A percentile compares a stretch with the other conserved stretches of the same genome.
Evolutionary conservation across 2,113 vertebrate genomes (phyloP).

Genomic region (Tyrannus savana): DNA sequence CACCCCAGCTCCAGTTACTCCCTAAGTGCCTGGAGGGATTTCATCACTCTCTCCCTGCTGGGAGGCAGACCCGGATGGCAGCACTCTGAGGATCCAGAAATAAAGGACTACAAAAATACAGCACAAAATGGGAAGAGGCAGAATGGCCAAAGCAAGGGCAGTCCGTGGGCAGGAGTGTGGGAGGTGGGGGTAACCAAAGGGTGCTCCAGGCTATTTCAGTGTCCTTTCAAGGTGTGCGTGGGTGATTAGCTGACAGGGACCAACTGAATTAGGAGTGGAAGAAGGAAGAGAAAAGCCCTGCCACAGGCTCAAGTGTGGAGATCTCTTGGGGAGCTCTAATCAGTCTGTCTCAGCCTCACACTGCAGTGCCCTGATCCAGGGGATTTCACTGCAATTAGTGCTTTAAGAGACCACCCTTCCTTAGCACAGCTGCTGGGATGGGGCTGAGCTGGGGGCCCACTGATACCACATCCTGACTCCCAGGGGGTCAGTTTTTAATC

Average conservation of each 20-base stretch:
- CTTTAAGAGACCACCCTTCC: background rate
- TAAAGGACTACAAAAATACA: background rate
- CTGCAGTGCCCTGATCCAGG: background rate
- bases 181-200: background rate
- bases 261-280: background rate
- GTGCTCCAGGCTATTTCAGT: background rate
- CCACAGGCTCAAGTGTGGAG: background rate
- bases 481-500: background rate
- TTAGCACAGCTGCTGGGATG: background rate
- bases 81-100: background rate
- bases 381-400: background rate
- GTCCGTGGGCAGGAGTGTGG: background rate
- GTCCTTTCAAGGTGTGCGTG: background rate
- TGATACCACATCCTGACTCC: background rate
- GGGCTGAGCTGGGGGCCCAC: background rate
- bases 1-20: background rate
- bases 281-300: background rate
- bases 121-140: background rate
- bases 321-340: background rate
- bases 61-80: background rate
- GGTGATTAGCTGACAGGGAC: background rate
- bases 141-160: background rate
- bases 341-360: background rate
- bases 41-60: background rate
- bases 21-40: background rate